Evolutionary conservation across 1,140 invertebrate genomes (phyloP).

Genomic region (Daktulosphaira vitifoliae): DNA sequence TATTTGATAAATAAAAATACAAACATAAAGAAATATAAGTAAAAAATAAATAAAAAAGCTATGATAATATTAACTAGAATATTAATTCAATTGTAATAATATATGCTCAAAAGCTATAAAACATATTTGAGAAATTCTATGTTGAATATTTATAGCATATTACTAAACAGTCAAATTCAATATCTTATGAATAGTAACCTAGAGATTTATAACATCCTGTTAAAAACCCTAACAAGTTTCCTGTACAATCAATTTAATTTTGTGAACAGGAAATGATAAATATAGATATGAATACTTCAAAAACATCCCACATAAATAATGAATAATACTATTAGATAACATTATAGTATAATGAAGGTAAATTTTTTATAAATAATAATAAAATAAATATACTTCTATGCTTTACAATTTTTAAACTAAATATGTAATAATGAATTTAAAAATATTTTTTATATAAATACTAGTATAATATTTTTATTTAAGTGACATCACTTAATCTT

Average conservation of each 20-base stretch:
- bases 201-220: constrained; percentile 23
- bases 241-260: constrained; percentile 29
- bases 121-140: no score
- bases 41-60: no score
- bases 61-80: no score
- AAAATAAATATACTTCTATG: not conserved
- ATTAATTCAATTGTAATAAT: no score
- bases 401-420: not conserved
- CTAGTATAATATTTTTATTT: no score
- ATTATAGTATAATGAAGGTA: constrained; percentile 1
- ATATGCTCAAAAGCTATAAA: no score
- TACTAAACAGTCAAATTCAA: not conserved
- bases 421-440: not conserved
- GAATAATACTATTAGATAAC: constrained; percentile 2
- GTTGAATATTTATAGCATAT: no score
- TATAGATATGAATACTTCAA: constrained; percentile 3
- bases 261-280: constrained; percentile 25
- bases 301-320: constrained; percentile 9
- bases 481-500: no score
- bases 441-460: constrained; percentile 16
- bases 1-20: no score
- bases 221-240: constrained; percentile 4
- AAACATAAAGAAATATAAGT: no score
- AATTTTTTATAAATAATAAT: constrained; percentile 32
- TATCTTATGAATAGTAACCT: not conserved